Evolutionary conservation across 1,140 invertebrate species (phyloP), one percentile per base, ranked within the genome.

Genomic region (Periplaneta americana): DNA sequence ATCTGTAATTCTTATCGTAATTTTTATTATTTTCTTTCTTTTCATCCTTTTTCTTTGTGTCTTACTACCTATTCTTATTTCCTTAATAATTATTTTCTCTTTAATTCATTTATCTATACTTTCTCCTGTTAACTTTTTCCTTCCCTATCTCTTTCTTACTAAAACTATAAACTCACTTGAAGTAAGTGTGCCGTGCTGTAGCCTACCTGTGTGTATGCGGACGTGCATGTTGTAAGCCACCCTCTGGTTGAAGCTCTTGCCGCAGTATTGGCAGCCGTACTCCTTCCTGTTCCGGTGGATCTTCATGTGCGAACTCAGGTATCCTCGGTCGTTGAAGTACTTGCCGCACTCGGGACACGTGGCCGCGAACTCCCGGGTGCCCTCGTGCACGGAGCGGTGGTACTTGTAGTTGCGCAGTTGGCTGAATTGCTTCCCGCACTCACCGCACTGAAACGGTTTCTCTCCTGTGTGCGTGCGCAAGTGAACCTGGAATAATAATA

Each of bases 181-280:
- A 39, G 37, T 39, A 37, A 9, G 36, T 37, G 8, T 37, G 18
- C 37, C 18, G 5, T 39, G 18, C 11, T 11, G 37, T 17, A 15
- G 37, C 37, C 18, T n/a, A 31, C 85, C 94, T 66, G 93, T 95
- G 84, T 96, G 94, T 78, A 95, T 95, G 48, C 94, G 88, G 0
- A 95, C 91, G 86, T 96, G 95, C 94, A 95, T 95, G 85, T 95
- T 95, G 86, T 94, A 95, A 10, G 94, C 94, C 22, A 95, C 94
- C 32, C 94, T 90, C 86, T 96, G 95, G 87, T 96, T 95, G 85
- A 95, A 95, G 28, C 93, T 92, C 85, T 95, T 95, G 0, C 93
- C 93, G 84, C 94, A 95, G 80, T 92, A 91, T 22, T 91, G 90
- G 84, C 94, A 95, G 34, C 91, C 92, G 86, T 95, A 95, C 84